Evolutionary conservation across 2,797 vertebrate species (phyloP).

Genomic region (Rhincodon typus): DNA sequence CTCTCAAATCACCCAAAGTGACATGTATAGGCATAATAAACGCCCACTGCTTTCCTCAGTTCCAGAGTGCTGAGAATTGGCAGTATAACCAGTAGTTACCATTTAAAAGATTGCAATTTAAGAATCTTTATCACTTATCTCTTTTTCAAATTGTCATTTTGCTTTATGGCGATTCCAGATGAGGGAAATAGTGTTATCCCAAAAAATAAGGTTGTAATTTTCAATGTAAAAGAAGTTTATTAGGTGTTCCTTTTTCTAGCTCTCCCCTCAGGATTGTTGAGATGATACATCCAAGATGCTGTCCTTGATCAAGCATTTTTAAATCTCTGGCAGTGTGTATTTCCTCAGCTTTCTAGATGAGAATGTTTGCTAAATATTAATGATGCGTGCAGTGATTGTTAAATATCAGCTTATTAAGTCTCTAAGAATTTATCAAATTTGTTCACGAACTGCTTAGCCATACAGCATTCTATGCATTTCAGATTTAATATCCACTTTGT

Average conservation of each 20-base stretch:
- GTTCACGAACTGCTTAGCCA: background rate
- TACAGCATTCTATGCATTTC: background rate
- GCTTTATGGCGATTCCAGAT: background rate
- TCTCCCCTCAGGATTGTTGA: background rate
- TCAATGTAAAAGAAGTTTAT: background rate
- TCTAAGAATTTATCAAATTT: background rate
- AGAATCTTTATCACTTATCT: background rate
- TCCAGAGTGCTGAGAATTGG: background rate
- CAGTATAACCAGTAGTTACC: too few species aligned
- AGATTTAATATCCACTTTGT: background rate
- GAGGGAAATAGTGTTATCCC: background rate
- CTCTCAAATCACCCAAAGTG: background rate
- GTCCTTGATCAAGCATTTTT: background rate
- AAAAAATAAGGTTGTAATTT: background rate
- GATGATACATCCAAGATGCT: background rate
- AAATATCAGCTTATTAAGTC: background rate
- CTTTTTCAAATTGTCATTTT: background rate
- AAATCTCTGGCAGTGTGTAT: background rate
- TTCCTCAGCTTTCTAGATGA: background rate
- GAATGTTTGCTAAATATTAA: background rate
- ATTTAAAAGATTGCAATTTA: background rate
- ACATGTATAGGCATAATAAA: too few species aligned
- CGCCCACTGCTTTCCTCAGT: background rate
- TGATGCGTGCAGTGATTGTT: background rate
- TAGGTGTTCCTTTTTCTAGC: background rate